A percentile compares a stretch with the other conserved stretches of the same genome.
Evolutionary conservation across 2,888 invertebrate genomes (phyloP).

Genomic region (Nemotelus nigrinus): DNA sequence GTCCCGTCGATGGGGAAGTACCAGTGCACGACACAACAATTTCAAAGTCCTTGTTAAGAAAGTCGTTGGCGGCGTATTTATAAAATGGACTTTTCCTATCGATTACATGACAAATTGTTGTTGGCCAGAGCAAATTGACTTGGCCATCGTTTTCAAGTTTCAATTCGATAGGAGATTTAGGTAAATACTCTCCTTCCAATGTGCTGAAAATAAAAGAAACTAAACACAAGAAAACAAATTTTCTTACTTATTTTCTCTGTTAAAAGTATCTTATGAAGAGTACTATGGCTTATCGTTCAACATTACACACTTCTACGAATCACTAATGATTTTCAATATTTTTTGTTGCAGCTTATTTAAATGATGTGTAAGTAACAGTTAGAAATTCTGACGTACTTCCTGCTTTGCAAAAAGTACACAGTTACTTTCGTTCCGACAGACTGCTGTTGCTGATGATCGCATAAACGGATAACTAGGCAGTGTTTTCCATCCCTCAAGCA

Average conservation of each 20-base stretch:
- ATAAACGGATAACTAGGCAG: conserved; percentile 82
- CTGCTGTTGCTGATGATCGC: conserved; percentile 81
- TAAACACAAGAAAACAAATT: too few relatives aligned
- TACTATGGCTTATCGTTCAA: too few relatives aligned
- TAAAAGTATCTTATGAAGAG: too few relatives aligned
- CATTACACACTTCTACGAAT: too few relatives aligned
- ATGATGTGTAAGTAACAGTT: conserved; percentile 58
- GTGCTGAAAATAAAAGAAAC: conserved; percentile 55
- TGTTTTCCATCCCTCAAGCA: conserved; percentile 81
- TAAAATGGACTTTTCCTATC: conserved; percentile 81
- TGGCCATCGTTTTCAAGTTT: conserved; percentile 74
- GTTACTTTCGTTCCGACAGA: conserved; percentile 82
- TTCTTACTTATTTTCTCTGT: too few relatives aligned
- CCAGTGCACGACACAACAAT: conserved; percentile 86
- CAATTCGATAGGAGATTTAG: conserved; percentile 78
- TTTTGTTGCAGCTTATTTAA: not conserved
- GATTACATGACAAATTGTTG: conserved; percentile 85
- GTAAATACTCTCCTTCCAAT: conserved; percentile 76
- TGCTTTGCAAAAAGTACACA: conserved; percentile 66
- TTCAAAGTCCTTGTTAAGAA: conserved; percentile 80
- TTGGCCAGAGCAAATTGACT: conserved; percentile 85
- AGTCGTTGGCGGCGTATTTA: conserved; percentile 79
- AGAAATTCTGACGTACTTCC: conserved; percentile 54
- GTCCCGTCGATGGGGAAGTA: conserved; percentile 79
- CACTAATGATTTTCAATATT: not conserved